A percentile compares a stretch with the other conserved stretches of the same genome.
Conservation (phyloP, 1,140 invertebrate species). For the Zophobas morio region DNA sequence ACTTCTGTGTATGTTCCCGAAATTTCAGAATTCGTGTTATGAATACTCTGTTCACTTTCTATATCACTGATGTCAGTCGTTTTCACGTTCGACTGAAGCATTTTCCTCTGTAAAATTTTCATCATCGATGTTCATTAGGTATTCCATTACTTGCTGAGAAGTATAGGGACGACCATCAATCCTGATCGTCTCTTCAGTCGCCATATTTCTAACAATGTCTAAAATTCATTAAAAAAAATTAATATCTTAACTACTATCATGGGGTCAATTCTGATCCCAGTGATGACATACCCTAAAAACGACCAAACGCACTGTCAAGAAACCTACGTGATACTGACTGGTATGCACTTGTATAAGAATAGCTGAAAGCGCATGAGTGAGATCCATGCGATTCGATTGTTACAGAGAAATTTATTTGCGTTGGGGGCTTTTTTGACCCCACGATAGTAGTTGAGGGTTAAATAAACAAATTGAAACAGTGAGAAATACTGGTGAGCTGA, state of each 20-base stretch:
- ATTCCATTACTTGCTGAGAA: background rate
- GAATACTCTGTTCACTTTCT: background rate
- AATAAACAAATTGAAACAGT: background rate
- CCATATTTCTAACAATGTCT: too few species aligned
- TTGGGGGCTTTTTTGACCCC: conserved; percentile 10
- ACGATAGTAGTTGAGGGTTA: conserved; percentile 15
- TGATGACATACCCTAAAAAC: background rate
- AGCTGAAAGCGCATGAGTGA: background rate
- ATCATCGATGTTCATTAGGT: background rate
- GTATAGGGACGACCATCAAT: too few species aligned
- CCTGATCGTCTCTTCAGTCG: too few species aligned
- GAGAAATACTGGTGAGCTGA: too few species aligned
- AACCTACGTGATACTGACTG: background rate
- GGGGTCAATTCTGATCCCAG: background rate
- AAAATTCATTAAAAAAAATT: background rate
- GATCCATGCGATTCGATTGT: background rate
- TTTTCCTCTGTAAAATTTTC: too few species aligned
- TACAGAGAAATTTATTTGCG: background rate
- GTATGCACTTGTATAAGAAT: background rate
- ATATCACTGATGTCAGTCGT: background rate
- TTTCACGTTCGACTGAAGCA: background rate
- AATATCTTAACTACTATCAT: background rate
- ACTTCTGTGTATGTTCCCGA: background rate
- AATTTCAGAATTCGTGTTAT: background rate
- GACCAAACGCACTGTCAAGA: background rate